A percentile compares a stretch with the other conserved stretches of the same genome.
These are phyloP conservation scores for Phataginus tetradactyla DNA, from an alignment of 2,797 vertebrate genomes.

Conservation along the genomic window DNA sequence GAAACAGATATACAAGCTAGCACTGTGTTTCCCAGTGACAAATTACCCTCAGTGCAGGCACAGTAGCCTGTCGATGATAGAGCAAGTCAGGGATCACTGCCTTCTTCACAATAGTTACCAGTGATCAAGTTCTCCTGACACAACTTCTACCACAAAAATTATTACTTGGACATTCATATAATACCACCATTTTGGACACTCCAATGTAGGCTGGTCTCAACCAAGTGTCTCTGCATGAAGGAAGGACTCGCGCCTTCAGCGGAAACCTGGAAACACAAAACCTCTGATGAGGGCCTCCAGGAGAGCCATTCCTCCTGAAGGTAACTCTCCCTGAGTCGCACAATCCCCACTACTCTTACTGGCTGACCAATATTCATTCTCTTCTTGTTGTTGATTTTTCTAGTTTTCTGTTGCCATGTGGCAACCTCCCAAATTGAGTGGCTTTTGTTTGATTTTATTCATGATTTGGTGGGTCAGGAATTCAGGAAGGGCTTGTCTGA, in stretches of 20 bases:
- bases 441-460: slow-evolving; percentile 1
- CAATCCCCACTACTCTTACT: not conserved
- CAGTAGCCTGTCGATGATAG: not conserved
- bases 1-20: not conserved
- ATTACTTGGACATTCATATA: slow-evolving; percentile 23
- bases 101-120: not conserved
- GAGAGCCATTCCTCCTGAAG: not conserved
- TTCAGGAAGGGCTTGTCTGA: not conserved
- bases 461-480: not conserved
- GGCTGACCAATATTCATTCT: slow-evolving; percentile 16
- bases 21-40: not conserved
- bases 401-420: not conserved
- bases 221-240: slow-evolving; percentile 39
- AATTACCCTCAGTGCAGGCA: not conserved
- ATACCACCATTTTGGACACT: slow-evolving; percentile 14
- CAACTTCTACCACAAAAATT: slow-evolving; percentile 20
- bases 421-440: not conserved
- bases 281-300: not conserved
- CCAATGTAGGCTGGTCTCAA: not conserved
- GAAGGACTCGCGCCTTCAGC: not conserved
- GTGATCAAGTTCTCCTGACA: not conserved
- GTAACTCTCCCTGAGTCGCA: not conserved
- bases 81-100: not conserved
- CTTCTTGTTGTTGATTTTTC: not conserved
- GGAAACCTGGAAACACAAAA: slow-evolving; percentile 9